phyloP scores from a whole-genome alignment of 2,797 vertebrate genomes.

The Mastacembelus armatus region DNA sequence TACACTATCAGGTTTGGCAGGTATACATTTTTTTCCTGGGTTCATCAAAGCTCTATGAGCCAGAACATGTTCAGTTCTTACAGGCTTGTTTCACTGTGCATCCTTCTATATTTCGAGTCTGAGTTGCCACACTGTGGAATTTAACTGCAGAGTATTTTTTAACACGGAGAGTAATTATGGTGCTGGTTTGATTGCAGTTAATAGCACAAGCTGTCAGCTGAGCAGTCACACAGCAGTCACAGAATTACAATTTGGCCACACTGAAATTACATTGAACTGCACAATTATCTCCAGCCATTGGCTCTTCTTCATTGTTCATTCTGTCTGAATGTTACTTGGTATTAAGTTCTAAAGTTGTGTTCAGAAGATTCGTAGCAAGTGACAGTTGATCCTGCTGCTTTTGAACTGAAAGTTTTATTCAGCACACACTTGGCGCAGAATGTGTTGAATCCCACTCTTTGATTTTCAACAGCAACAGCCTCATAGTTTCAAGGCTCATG shows the following conservation, averaged over 20 bases:
- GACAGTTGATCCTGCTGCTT: constrained; percentile 8
- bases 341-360: constrained; percentile 16
- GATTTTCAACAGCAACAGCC: constrained; percentile 29
- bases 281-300: constrained; percentile 59
- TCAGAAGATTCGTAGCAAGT: constrained; percentile 17
- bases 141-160: constrained; percentile 71
- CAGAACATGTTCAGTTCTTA: constrained; percentile 43
- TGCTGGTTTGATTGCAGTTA: constrained; percentile 71
- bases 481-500: too few species aligned
- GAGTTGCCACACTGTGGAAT: constrained; percentile 57
- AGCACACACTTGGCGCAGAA: background rate
- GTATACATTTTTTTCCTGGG: constrained; percentile 48
- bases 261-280: constrained; percentile 61
- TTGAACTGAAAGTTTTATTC: constrained; percentile 1
- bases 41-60: constrained; percentile 64
- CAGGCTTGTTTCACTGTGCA: constrained; percentile 41
- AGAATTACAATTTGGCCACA: constrained; percentile 66
- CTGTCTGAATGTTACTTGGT: constrained; percentile 18
- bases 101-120: constrained; percentile 33
- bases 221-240: constrained; percentile 66
- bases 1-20: constrained; percentile 72
- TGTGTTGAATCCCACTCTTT: constrained; percentile 15
- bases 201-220: constrained; percentile 64
- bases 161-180: constrained; percentile 70
- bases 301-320: constrained; percentile 32